Conservation (phyloP, 2,888 invertebrate species). For the Pseudanteris insignis region DNA sequence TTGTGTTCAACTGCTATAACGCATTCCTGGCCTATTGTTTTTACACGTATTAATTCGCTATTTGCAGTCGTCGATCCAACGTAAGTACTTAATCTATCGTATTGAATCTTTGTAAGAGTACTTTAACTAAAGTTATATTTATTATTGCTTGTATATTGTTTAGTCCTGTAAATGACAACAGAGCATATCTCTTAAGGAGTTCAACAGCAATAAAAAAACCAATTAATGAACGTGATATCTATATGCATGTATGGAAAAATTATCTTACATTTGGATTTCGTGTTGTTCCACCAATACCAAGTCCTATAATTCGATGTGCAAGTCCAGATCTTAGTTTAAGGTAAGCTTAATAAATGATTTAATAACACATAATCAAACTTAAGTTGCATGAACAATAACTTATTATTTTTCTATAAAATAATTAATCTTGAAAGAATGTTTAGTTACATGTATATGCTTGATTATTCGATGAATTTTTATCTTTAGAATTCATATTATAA, state of each 20-base stretch:
- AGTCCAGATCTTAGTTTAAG: conserved; percentile 92
- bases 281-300: conserved; percentile 91
- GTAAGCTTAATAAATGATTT: conserved; percentile 69
- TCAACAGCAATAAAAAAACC: conserved; percentile 89
- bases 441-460: too few relatives aligned
- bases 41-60: conserved; percentile 87
- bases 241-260: conserved; percentile 97
- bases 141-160: conserved; percentile 16
- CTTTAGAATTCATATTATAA: too few relatives aligned
- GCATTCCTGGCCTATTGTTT: conserved; percentile 96
- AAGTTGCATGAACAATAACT: too few relatives aligned
- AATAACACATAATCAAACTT: too few relatives aligned
- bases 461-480: too few relatives aligned
- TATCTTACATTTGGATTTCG: conserved; percentile 96
- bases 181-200: conserved; percentile 90
- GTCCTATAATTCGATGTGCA: conserved; percentile 87
- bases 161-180: conserved; percentile 93
- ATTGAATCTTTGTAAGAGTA: conserved; percentile 4
- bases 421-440: too few relatives aligned
- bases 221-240: conserved; percentile 91
- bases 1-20: conserved; percentile 86
- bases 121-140: too few relatives aligned
- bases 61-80: conserved; percentile 95
- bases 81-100: conserved; percentile 70
- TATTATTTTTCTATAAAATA: background rate